phyloP scores from a whole-genome alignment of 2,113 vertebrate species.

The Tetrao urogallus region DNA sequence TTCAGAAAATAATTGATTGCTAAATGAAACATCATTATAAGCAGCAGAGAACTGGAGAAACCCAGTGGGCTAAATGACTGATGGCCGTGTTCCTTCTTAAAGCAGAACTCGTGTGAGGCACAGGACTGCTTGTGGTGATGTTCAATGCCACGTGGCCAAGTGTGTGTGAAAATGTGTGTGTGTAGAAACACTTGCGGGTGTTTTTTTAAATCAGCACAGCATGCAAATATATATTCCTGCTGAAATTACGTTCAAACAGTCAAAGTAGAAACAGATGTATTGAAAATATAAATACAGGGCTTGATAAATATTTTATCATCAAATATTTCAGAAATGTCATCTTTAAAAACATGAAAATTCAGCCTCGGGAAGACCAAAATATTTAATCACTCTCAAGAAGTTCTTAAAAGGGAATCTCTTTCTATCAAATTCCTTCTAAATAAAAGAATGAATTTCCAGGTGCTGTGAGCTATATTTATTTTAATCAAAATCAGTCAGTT shows the following conservation, averaged over 20 bases:
- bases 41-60: slow-evolving; percentile 46
- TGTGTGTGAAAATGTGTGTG: background rate
- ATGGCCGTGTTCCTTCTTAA: background rate
- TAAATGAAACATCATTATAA: background rate
- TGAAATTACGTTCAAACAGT: slow-evolving; percentile 77
- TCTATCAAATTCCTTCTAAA: slow-evolving; percentile 71
- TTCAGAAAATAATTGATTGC: slow-evolving; percentile 25
- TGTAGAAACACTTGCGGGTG: background rate
- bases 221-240: slow-evolving; percentile 80
- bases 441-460: slow-evolving; percentile 79
- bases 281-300: slow-evolving; percentile 77
- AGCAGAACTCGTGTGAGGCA: background rate
- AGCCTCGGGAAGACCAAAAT: slow-evolving; percentile 80
- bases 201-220: slow-evolving; percentile 73
- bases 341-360: slow-evolving; percentile 82
- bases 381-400: slow-evolving; percentile 81
- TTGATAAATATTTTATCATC: slow-evolving; percentile 85
- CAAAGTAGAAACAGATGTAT: slow-evolving; percentile 79
- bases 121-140: background rate
- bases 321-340: slow-evolving; percentile 83
- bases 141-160: background rate
- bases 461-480: slow-evolving; percentile 83
- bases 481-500: slow-evolving; percentile 83
- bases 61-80: slow-evolving; percentile 25
- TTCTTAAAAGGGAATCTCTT: slow-evolving; percentile 78